phyloP scores from a whole-genome alignment of 2,888 invertebrate species.

The Acanthosepion esculentum region DNA sequence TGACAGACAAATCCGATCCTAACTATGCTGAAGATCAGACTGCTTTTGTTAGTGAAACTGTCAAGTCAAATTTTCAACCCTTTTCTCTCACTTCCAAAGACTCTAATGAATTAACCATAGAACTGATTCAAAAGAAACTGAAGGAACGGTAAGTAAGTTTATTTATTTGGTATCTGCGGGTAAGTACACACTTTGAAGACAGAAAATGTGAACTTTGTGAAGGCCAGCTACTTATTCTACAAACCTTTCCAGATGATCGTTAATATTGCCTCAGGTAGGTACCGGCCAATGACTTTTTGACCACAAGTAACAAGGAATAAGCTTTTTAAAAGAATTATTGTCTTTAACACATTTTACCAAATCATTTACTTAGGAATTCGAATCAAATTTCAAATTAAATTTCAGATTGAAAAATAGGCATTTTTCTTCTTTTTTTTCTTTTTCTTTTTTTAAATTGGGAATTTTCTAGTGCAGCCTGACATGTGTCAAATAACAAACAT shows the following conservation, averaged over 20 bases:
- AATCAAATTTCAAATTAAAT: too few relatives aligned
- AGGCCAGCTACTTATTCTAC: background rate
- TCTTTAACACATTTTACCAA: too few relatives aligned
- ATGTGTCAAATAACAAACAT: too few relatives aligned
- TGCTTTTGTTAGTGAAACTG: conserved; percentile 25
- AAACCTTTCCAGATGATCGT: background rate
- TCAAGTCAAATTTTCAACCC: conserved; percentile 49
- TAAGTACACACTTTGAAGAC: background rate
- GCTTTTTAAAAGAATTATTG: too few relatives aligned
- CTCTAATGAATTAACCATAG: conserved; percentile 63
- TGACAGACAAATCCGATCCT: background rate
- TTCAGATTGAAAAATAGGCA: too few relatives aligned
- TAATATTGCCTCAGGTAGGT: background rate
- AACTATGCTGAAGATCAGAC: conserved; percentile 24
- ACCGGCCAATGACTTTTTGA: background rate
- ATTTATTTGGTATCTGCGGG: conserved; percentile 24
- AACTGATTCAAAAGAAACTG: conserved; percentile 71
- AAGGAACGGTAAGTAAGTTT: conserved; percentile 72
- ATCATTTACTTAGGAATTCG: too few relatives aligned
- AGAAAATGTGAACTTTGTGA: background rate
- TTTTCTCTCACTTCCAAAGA: conserved; percentile 54
- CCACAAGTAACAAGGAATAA: background rate
- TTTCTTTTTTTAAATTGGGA: too few relatives aligned
- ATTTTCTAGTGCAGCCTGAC: too few relatives aligned
- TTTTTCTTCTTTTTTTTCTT: too few relatives aligned